phyloP scores from a whole-genome alignment of 2,888 invertebrate genomes.

The Aphidius colemani region DNA sequence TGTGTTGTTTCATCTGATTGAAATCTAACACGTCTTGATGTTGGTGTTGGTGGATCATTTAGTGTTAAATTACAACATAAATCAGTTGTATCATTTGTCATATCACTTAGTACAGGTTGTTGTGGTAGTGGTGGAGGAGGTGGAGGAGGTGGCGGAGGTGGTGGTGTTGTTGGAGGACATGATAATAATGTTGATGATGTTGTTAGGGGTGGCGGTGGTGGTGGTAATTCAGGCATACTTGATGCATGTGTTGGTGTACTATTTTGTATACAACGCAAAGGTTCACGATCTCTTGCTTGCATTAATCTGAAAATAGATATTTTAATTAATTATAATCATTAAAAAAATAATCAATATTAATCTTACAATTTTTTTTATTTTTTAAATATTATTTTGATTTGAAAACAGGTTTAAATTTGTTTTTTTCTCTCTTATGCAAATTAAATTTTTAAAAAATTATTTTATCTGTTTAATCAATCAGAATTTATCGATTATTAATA shows the following conservation, averaged over 20 bases:
- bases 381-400: too few relatives aligned
- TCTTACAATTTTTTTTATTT: too few relatives aligned
- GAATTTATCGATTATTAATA: too few relatives aligned
- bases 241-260: conserved; percentile 62
- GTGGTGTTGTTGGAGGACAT: conserved; percentile 52
- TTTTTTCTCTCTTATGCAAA: too few relatives aligned
- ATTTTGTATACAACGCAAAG: conserved; percentile 60
- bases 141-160: conserved; percentile 52
- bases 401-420: too few relatives aligned
- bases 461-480: too few relatives aligned
- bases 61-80: conserved; percentile 30
- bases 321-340: background rate
- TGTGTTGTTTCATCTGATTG: conserved; percentile 57
- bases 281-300: conserved; percentile 66
- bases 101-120: conserved; percentile 31
- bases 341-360: too few relatives aligned
- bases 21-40: conserved; percentile 62
- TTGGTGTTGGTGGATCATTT: conserved; percentile 51
- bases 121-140: conserved; percentile 35
- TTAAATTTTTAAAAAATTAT: too few relatives aligned
- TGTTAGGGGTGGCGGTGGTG: conserved; percentile 56
- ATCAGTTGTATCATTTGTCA: conserved; percentile 33
- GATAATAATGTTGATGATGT: conserved; percentile 47
- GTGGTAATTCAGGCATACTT: conserved; percentile 69
- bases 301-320: conserved; percentile 55